Base-by-base conservation (phyloP, 2,113 vertebrate genomes). In the Meles meles region DNA sequence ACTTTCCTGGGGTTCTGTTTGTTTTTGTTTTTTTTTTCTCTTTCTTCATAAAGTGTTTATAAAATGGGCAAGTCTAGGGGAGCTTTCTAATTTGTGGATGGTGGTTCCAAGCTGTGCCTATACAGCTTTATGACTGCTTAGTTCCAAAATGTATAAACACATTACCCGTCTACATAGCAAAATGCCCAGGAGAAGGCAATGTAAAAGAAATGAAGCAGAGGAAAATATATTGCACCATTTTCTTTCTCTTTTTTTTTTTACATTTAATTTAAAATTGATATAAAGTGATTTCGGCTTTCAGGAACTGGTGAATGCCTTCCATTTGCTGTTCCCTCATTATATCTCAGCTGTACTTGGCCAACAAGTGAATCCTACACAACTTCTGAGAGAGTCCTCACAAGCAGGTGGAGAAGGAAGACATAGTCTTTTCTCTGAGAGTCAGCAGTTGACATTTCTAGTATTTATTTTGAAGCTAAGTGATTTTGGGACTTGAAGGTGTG, bases 81-180 rank as follows among this genome's bases (percentile, higher is more conserved):
- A 97, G 67, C 94, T 98, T 95, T 96, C 90, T 98, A 85, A 76
- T 97, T 97, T 98, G 76, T 57, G 96, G 80, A 93, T 97, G 20
- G 57, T 77, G 74, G 85, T 96, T 97, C 93, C 97, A 92, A 97
- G 97, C 97, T 97, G 92, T 97, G 94, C 92, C 94, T 94, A 88
- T 96, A 97, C 72, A 95, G 95, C 92, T 97, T 98, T 98, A 87
- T 97, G 71, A 97, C 79, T 96, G 83, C 86, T 98, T 98, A 93
- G 92, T 34, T 98, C 79, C 98, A 88, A 94, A 90, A 94, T 83
- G 5, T 96, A 98, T 98, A 94, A 98, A 96, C 95, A 97, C 72
- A 88, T 97, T 98, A 95, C 97, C 90, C 88, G 94, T 95, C 91
- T 95, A 82, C 82, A 97, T 93, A 96, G 90, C 97, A 97, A 98